Conservation (phyloP, 2,113 vertebrate species). For the Amazona vittata region DNA sequence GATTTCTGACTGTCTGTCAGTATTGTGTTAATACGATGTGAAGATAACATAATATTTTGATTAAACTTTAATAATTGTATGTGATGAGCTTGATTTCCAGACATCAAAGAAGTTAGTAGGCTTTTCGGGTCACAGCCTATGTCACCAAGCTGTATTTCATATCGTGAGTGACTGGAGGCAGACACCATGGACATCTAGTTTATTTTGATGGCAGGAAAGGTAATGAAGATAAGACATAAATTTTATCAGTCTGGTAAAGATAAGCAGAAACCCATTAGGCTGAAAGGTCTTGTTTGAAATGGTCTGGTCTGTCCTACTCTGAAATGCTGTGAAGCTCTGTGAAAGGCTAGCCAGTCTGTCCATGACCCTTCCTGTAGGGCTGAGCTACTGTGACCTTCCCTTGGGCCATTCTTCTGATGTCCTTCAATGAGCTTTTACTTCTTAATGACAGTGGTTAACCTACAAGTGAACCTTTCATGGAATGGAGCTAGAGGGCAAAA, state of each 20-base stretch:
- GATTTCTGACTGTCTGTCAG: background rate
- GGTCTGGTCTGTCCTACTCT: background rate
- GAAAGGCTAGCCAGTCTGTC: background rate
- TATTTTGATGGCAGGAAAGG: background rate
- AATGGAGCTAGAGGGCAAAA: background rate
- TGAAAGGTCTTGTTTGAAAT: background rate
- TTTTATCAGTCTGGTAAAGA: background rate
- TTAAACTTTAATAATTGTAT: background rate
- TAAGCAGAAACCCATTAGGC: background rate
- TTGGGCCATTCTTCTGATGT: background rate
- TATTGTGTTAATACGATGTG: background rate
- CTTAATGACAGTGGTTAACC: background rate
- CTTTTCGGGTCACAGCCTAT: background rate
- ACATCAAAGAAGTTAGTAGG: background rate
- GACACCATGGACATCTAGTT: rapidly evolving
- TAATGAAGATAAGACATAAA: background rate
- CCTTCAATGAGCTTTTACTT: background rate
- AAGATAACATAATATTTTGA: background rate
- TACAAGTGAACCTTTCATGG: background rate
- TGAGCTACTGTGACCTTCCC: background rate
- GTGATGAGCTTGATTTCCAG: background rate
- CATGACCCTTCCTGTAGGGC: rapidly evolving
- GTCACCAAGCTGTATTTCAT: background rate
- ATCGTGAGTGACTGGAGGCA: background rate
- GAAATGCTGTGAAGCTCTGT: background rate